Evolutionary conservation across 2,797 vertebrate species (phyloP), one percentile per base, ranked within the genome.

Genomic region (Galago senegalensis): DNA sequence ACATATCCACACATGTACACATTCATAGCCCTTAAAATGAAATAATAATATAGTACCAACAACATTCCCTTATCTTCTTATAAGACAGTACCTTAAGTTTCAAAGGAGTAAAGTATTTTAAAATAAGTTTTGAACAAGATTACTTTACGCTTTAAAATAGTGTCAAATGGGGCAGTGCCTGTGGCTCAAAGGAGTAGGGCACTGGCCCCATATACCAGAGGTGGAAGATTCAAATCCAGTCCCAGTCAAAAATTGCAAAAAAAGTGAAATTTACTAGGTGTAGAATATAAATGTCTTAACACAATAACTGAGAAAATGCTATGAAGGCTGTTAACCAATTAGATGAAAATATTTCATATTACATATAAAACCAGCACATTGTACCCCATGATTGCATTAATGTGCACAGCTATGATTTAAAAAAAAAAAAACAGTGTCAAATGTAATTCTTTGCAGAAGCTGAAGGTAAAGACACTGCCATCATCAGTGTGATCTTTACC

Each of bases 21-120:
- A 49, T n/a, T 72, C 2, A 69, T 13, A 61, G 3, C 27, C 40
- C 27, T 77, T 84, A 82, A 91, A 83, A 73, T 73, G 16, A 16
- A 16, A 60, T 27, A 73, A 58, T 53, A 81, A 82, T 67, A 76
- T 40, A 72, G 1, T 72, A 25, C 11, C 56, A 76, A 14, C 0
- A 72, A 65, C 43, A 46, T 72, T 11, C 8, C 13, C 29, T 86
- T 8, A 61, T 73, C 86, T 91, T 14, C 18, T 37, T 77, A 21
- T 82, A 70, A 69, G 79, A 86, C 7, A 63, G 87, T 88, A 27
- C 69, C 12, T 89, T 89, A 11, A 27, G 40, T 81, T 88, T 85
- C 73, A 95, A 88, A 96, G 11, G 25, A 85, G 27, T 63, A 94
- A 94, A 58, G 21, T 43, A 34, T 84, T 70, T 95, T 84, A 29